Base-by-base conservation (phyloP, 2,113 vertebrate genomes). In the Isichthys henryi region DNA sequence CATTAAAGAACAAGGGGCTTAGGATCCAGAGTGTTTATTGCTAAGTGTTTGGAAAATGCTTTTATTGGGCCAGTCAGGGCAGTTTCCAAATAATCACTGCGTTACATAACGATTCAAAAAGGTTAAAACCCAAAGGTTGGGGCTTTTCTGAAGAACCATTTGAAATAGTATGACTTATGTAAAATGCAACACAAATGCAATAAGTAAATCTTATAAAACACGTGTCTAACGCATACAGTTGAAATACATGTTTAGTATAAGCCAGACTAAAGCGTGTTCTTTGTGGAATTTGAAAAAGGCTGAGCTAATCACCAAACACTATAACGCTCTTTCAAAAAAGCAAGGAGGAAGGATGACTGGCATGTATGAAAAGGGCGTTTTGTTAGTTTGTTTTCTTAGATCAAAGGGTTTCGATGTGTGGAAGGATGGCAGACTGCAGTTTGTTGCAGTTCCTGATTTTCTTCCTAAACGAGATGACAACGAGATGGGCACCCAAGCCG, bases 1-100 rank as follows among this genome's bases (percentile, higher is more conserved):
- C 97, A 97, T 97, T 98, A 97, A 97, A 96, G 95, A 96, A 80
- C 17, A 15, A 6, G 96, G 95, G 96, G 96, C 94, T 93, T 96
- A 96, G 95, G 95, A 96, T 96, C 96, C 95, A 96, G 96, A 95
- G 96, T 95, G 96, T 96, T 96, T 97, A 97, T 97, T 97, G 96
- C 96, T 96, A 97, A 98, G 96, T 97, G 97, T 97, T 95, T 93
- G 66, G 88, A 95, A 86, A 91, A 95, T 94, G 96, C 95, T 94
- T 94, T 93, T 92, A 93, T 97, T 92, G 91, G 94, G 94, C 94
- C 95, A 92, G 96, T 96, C 93, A 94, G 95, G 95, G 93, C 92
- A 91, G 86, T 92, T 92, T 93, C 93, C 91, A 58, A 87, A 91
- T 91, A 94, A 87, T 92, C 93, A 93, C 87, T 93, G 94, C 92